phyloP scores from a whole-genome alignment of 2,797 vertebrate species.

The Leptodactylus fallax region DNA sequence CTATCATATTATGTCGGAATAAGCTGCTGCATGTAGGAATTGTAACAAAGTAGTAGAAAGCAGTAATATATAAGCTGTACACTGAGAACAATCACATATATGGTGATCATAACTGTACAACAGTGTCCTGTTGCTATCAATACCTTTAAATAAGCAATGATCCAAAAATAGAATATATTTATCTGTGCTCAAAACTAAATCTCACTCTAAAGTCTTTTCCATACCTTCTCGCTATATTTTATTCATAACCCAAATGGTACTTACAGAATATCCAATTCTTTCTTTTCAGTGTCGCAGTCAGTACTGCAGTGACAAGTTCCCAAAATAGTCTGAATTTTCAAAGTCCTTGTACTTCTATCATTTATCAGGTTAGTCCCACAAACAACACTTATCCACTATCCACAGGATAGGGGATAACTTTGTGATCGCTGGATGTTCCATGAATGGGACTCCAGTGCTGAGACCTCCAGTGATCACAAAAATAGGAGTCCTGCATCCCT shows the following conservation, averaged over 20 bases:
- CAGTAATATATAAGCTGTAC: conserved; percentile 1
- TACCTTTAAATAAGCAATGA: background rate
- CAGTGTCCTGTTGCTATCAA: background rate
- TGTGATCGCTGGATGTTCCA: too few species aligned
- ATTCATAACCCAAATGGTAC: background rate
- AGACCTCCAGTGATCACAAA: too few species aligned
- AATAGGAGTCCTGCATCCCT: too few species aligned
- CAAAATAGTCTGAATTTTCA: too few species aligned
- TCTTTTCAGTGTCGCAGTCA: too few species aligned
- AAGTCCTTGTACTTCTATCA: too few species aligned
- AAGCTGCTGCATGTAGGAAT: conserved; percentile 9
- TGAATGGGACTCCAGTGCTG: too few species aligned
- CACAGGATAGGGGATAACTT: too few species aligned
- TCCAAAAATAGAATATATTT: background rate
- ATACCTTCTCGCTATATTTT: background rate
- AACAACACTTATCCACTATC: too few species aligned
- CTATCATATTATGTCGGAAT: conserved; percentile 43
- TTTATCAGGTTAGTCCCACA: too few species aligned
- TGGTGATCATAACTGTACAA: too few species aligned
- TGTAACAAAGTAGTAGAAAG: background rate
- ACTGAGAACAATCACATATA: background rate
- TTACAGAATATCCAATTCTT: background rate
- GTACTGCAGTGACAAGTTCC: too few species aligned
- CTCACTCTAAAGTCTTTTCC: background rate
- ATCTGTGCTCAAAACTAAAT: background rate